Conservation (phyloP, 2,113 vertebrate species). For the Edolisoma coerulescens region DNA sequence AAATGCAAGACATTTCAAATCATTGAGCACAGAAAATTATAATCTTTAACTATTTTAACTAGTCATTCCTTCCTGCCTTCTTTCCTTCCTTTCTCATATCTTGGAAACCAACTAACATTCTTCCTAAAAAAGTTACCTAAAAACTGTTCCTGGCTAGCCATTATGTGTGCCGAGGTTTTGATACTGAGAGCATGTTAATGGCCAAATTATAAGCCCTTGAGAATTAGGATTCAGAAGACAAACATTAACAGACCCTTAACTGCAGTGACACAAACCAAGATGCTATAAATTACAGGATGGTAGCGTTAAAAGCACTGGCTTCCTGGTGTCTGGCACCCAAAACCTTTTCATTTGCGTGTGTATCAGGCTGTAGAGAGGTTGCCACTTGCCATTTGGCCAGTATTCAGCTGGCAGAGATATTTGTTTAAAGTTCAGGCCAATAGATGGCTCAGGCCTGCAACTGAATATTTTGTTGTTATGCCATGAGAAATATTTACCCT, state of each 20-base stretch:
- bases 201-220: slow-evolving; percentile 55
- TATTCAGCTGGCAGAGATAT: slow-evolving; percentile 7
- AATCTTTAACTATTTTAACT: slow-evolving; percentile 45
- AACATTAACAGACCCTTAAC: slow-evolving; percentile 43
- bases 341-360: slow-evolving; percentile 59
- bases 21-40: neutral
- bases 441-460: neutral
- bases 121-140: slow-evolving; percentile 35
- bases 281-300: slow-evolving; percentile 68
- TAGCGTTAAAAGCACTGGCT: slow-evolving; percentile 60
- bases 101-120: slow-evolving; percentile 59
- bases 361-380: slow-evolving; percentile 51
- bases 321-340: slow-evolving; percentile 48
- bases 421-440: slow-evolving; percentile 19
- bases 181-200: slow-evolving; percentile 52
- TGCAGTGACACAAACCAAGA: slow-evolving; percentile 44
- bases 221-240: slow-evolving; percentile 37
- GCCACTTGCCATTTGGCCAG: slow-evolving; percentile 55
- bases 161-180: slow-evolving; percentile 31
- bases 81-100: slow-evolving; percentile 60
- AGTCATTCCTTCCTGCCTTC: slow-evolving; percentile 57
- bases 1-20: slow-evolving; percentile 1
- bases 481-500: slow-evolving; percentile 51
- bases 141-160: slow-evolving; percentile 26
- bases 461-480: slow-evolving; percentile 34